A percentile compares a stretch with the other conserved stretches of the same genome.
These are phyloP conservation scores for Glyptemys insculpta DNA, from an alignment of 2,797 vertebrate genomes.

Conservation along the genomic window DNA sequence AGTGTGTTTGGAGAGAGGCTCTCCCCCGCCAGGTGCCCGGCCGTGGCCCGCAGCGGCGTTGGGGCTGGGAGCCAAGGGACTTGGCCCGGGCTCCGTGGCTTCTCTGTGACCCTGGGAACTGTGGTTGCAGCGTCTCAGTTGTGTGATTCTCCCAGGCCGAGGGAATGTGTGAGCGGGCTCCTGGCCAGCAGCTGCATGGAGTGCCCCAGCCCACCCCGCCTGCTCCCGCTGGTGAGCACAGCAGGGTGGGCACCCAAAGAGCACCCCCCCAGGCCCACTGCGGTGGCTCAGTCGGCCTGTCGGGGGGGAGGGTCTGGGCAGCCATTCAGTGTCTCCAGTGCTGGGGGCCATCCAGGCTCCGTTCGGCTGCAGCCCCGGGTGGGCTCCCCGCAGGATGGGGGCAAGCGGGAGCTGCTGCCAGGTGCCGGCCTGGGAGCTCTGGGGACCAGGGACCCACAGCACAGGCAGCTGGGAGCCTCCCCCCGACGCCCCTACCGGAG, in stretches of 20 bases:
- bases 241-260: not conserved
- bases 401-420: too few relatives aligned
- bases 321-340: not conserved
- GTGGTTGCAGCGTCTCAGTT: not conserved
- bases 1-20: too few relatives aligned
- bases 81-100: not conserved
- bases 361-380: not conserved
- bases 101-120: not conserved
- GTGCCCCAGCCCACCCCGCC: not conserved
- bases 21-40: not conserved
- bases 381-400: not conserved
- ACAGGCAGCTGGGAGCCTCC: too few relatives aligned
- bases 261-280: not conserved
- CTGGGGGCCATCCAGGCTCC: not conserved
- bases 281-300: not conserved
- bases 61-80: not conserved
- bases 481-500: too few relatives aligned
- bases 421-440: too few relatives aligned
- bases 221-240: not conserved
- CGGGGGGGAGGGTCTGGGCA: not conserved
- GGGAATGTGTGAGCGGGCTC: not conserved
- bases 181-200: not conserved
- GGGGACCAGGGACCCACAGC: too few relatives aligned
- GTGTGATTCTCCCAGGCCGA: not conserved
- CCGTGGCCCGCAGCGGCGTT: not conserved